These are phyloP conservation scores for Cinara cedri DNA, from an alignment of 2,888 invertebrate genomes.

Conservation along the genomic window DNA sequence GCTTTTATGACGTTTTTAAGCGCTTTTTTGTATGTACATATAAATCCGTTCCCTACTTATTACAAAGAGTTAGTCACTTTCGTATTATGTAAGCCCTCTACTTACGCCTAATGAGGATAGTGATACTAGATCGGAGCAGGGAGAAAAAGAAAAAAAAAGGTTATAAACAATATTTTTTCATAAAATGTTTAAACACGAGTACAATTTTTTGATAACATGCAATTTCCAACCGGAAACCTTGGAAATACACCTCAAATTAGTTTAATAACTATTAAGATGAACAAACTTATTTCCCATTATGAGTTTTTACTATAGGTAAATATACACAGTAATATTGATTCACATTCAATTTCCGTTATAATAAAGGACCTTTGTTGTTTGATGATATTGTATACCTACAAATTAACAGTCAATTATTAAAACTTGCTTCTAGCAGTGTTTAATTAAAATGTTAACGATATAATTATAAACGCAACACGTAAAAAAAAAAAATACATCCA, in stretches of 20 bases:
- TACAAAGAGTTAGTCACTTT: too few relatives aligned
- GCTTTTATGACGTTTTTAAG: too few relatives aligned
- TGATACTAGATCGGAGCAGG: too few relatives aligned
- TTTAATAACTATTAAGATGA: background rate
- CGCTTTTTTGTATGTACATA: too few relatives aligned
- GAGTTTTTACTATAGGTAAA: constrained; percentile 10
- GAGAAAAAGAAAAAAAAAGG: too few relatives aligned
- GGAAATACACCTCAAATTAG: background rate
- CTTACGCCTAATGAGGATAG: too few relatives aligned
- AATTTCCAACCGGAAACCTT: background rate
- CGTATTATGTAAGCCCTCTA: too few relatives aligned
- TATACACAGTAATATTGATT: background rate
- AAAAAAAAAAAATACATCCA: too few relatives aligned
- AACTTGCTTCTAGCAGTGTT: background rate
- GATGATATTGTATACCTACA: background rate
- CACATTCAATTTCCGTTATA: background rate
- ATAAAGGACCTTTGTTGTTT: constrained; percentile 14
- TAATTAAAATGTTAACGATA: constrained; percentile 8
- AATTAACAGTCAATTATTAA: constrained; percentile 9
- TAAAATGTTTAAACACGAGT: too few relatives aligned
- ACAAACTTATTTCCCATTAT: constrained; percentile 13
- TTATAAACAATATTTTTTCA: too few relatives aligned
- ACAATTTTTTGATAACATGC: too few relatives aligned
- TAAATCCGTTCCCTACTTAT: too few relatives aligned
- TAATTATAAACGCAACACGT: background rate